Conservation (phyloP, 2,797 vertebrate species). For the Danio albolineatus region DNA sequence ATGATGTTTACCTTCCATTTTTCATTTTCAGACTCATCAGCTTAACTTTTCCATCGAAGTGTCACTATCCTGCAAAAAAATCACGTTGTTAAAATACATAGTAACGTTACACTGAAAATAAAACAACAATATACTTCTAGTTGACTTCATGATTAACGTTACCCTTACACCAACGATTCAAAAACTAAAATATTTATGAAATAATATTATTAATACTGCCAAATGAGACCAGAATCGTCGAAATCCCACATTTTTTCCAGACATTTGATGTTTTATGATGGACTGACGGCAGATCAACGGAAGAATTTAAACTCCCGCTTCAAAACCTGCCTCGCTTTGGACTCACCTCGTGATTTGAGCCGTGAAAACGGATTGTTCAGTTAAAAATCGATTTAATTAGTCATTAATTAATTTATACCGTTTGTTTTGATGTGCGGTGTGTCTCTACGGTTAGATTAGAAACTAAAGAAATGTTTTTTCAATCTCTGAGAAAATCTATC, state of each 20-base stretch:
- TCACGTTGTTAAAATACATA: not conserved
- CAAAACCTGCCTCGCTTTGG: not conserved
- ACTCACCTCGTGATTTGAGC: not conserved
- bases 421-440: not conserved
- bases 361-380: no score
- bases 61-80: not conserved
- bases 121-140: no score
- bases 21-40: constrained; percentile 10
- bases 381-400: not conserved
- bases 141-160: not conserved
- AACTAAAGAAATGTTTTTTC: no score
- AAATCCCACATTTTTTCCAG: not conserved
- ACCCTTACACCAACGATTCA: no score
- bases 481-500: not conserved
- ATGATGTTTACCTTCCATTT: constrained; percentile 38
- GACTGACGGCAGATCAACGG: constrained; percentile 13
- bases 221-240: not conserved
- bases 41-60: not conserved
- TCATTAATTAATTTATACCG: no score
- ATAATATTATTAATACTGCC: not conserved
- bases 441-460: not conserved
- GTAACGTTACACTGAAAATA: not conserved
- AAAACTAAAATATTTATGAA: not conserved
- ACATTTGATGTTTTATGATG: not conserved
- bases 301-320: constrained; percentile 19